Conservation (phyloP, 1,140 invertebrate genomes). For the Drosophila pachea region DNA sequence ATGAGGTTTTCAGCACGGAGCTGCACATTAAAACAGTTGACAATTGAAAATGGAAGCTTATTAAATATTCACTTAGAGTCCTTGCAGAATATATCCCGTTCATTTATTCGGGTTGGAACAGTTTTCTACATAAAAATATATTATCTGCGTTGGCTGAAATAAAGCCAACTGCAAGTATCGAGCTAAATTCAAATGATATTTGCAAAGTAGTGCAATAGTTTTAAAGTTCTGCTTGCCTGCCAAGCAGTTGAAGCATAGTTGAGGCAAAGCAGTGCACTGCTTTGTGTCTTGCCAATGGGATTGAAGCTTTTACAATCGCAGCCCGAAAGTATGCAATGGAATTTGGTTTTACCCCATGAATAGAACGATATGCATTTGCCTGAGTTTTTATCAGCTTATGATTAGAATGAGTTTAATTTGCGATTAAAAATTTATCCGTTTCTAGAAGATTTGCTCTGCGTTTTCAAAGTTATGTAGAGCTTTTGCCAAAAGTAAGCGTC, state of each 20-base stretch:
- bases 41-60: neutral
- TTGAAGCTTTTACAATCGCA: neutral
- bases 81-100: no score
- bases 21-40: neutral
- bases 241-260: neutral
- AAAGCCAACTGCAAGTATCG: no score
- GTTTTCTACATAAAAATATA: no score
- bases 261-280: slow-evolving; percentile 9
- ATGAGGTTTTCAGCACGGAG: neutral
- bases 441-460: no score
- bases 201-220: neutral
- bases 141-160: no score
- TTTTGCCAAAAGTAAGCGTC: slow-evolving; percentile 4
- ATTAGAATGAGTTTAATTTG: slow-evolving; percentile 23
- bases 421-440: neutral
- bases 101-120: no score
- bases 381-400: slow-evolving; percentile 30
- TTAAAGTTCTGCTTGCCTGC: neutral
- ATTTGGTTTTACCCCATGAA: neutral
- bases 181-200: neutral
- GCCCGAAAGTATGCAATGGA: neutral
- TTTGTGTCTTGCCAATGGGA: neutral
- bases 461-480: neutral
- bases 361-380: neutral
- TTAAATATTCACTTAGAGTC: neutral